Evolutionary conservation across 2,797 vertebrate species (phyloP).

Genomic region (Leucoraja ocellata): DNA sequence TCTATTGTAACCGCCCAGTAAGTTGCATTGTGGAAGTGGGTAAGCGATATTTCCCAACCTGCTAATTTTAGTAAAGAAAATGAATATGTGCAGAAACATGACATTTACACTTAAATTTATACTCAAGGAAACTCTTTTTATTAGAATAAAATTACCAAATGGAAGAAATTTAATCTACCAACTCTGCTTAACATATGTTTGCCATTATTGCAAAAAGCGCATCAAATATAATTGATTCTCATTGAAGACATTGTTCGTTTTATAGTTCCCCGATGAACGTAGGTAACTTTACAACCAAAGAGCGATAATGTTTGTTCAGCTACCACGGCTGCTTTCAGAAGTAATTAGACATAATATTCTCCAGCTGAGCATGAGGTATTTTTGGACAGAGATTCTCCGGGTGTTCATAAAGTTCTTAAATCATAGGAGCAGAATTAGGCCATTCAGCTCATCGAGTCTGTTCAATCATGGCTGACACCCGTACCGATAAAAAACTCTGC

Average conservation of each 20-base stretch:
- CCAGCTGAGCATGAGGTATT: not conserved
- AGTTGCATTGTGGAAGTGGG: too few relatives aligned
- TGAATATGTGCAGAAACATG: not conserved
- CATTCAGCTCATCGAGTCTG: too few relatives aligned
- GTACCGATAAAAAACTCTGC: too few relatives aligned
- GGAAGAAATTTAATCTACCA: not conserved
- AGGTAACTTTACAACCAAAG: not conserved
- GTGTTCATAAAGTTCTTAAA: not conserved
- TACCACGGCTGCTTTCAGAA: not conserved
- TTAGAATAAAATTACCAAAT: not conserved
- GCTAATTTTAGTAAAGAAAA: not conserved
- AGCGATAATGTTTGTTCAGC: not conserved
- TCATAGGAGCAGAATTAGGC: too few relatives aligned
- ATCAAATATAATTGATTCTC: not conserved
- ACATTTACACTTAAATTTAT: not conserved
- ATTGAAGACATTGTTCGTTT: not conserved
- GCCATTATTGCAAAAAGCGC: not conserved
- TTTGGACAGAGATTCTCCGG: not conserved
- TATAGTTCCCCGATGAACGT: not conserved
- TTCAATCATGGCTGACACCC: too few relatives aligned
- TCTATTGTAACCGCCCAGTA: too few relatives aligned
- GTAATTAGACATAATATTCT: not conserved
- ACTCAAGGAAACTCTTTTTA: not conserved
- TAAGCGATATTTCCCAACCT: too few relatives aligned
- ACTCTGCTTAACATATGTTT: conserved; percentile 13